These are phyloP conservation scores for Chorisops tibialis DNA, from an alignment of 2,888 invertebrate genomes.

Conservation along the genomic window DNA sequence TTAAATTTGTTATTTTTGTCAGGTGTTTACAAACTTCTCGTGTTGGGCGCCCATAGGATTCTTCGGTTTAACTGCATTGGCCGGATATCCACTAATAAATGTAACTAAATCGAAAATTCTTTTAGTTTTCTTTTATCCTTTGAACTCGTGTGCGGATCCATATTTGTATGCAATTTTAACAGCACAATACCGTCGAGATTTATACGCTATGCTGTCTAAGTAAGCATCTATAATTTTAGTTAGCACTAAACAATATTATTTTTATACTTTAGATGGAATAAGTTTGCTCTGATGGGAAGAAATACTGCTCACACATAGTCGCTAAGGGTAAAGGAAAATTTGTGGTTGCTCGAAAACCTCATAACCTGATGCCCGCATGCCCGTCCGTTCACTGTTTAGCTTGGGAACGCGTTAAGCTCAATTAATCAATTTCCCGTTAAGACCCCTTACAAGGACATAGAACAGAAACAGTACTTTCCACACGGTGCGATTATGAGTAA, in stretches of 20 bases:
- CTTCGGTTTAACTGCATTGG: slow-evolving; percentile 80
- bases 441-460: too few relatives aligned
- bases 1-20: slow-evolving; percentile 11
- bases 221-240: slow-evolving; percentile 46
- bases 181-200: slow-evolving; percentile 77
- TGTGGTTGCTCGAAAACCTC: not conserved
- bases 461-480: too few relatives aligned
- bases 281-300: not conserved
- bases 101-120: slow-evolving; percentile 77
- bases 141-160: slow-evolving; percentile 90
- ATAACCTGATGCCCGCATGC: too few relatives aligned
- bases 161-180: slow-evolving; percentile 89
- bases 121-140: slow-evolving; percentile 84
- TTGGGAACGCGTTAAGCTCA: too few relatives aligned
- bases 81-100: slow-evolving; percentile 79
- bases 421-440: too few relatives aligned
- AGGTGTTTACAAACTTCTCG: slow-evolving; percentile 74
- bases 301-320: too few relatives aligned
- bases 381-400: too few relatives aligned
- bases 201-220: slow-evolving; percentile 64
- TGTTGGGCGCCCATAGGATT: slow-evolving; percentile 88
- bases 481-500: too few relatives aligned
- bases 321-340: too few relatives aligned
- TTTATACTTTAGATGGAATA: too few relatives aligned
- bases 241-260: not conserved